These are phyloP conservation scores for Falco concolor DNA, from an alignment of 2,797 vertebrate species.

Conservation along the genomic window DNA sequence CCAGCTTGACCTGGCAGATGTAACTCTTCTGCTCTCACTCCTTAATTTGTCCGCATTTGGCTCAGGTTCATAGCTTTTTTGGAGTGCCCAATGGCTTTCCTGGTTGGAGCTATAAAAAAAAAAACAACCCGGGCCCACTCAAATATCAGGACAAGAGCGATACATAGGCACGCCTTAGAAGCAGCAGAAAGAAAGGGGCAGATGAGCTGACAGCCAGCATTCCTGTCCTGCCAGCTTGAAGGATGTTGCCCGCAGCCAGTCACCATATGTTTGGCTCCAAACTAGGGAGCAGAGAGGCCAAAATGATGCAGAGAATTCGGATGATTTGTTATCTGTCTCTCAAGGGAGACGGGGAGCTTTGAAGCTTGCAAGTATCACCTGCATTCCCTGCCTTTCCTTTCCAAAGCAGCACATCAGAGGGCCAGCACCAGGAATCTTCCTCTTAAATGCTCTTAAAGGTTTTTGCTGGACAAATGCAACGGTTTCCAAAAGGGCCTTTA, in stretches of 20 bases:
- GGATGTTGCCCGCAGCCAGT: slow-evolving; percentile 33
- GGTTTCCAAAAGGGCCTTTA: neutral
- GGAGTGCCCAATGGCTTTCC: slow-evolving; percentile 42
- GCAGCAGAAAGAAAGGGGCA: neutral
- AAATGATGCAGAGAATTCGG: neutral
- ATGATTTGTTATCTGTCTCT: neutral
- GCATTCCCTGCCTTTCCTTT: neutral
- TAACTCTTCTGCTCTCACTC: slow-evolving; percentile 78
- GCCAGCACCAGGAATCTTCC: neutral
- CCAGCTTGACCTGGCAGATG: slow-evolving; percentile 81
- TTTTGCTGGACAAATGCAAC: neutral
- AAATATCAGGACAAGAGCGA: slow-evolving; percentile 44
- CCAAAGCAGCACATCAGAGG: neutral
- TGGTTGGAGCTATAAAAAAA: slow-evolving; percentile 49
- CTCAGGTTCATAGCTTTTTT: slow-evolving; percentile 59
- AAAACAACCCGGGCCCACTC: slow-evolving; percentile 47
- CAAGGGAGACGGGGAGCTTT: neutral
- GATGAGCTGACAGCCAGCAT: slow-evolving; percentile 52
- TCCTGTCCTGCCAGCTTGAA: slow-evolving; percentile 53
- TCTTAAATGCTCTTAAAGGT: neutral
- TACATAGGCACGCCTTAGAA: slow-evolving; percentile 20
- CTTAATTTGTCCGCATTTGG: slow-evolving; percentile 80
- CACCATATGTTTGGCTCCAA: slow-evolving; percentile 59
- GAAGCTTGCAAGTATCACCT: slow-evolving; percentile 1
- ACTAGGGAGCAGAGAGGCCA: slow-evolving; percentile 19